These are phyloP conservation scores for Brachyptera putata DNA, from an alignment of 2,888 invertebrate species.

Conservation along the genomic window DNA sequence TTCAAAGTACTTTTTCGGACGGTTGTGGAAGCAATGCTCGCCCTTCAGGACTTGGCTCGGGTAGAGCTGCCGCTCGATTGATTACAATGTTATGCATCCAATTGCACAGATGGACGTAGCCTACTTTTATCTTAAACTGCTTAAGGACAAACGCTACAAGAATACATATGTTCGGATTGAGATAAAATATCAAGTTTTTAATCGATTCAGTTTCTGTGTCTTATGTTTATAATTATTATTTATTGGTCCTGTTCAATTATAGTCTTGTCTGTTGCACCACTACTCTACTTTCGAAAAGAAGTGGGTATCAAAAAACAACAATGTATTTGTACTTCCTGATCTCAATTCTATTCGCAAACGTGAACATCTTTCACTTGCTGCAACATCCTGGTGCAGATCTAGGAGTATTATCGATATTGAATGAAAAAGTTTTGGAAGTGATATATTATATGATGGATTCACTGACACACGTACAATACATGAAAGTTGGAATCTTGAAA, in stretches of 20 bases:
- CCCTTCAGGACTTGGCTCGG: too few relatives aligned
- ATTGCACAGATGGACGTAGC: too few relatives aligned
- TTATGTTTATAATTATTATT: not conserved
- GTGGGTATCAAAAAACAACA: not conserved
- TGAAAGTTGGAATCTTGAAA: too few relatives aligned
- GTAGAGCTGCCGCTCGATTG: too few relatives aligned
- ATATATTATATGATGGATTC: too few relatives aligned
- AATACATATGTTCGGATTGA: too few relatives aligned
- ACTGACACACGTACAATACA: too few relatives aligned
- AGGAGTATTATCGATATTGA: not conserved
- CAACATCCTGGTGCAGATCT: not conserved
- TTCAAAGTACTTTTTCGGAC: too few relatives aligned
- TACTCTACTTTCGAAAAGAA: constrained; percentile 10
- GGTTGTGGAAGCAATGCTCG: too few relatives aligned
- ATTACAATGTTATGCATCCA: too few relatives aligned
- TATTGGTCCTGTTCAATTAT: not conserved
- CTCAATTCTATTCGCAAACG: not conserved
- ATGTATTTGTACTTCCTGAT: not conserved
- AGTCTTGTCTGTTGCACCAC: constrained; percentile 8
- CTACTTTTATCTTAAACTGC: too few relatives aligned
- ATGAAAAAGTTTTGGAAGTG: not conserved
- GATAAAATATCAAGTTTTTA: not conserved
- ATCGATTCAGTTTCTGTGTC: not conserved
- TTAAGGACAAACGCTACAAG: too few relatives aligned
- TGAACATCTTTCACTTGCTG: not conserved